These are phyloP conservation scores for Hydropsyche betteni DNA, from an alignment of 2,888 invertebrate species.

Conservation along the genomic window DNA sequence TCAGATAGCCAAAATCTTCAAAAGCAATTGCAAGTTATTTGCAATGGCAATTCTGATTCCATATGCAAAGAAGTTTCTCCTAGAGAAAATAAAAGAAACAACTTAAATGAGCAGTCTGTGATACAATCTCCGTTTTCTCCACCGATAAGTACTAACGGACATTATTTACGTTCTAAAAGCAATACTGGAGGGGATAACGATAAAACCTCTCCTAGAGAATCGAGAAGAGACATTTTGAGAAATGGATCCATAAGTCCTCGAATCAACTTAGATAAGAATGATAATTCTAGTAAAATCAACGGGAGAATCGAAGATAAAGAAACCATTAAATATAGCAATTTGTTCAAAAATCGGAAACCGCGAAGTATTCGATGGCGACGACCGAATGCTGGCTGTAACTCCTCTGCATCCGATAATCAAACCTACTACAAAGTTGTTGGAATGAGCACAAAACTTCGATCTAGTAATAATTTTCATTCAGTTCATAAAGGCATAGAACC, in stretches of 20 bases:
- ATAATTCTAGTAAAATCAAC: constrained; percentile 56
- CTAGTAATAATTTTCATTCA: constrained; percentile 64
- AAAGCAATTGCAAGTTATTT: constrained; percentile 52
- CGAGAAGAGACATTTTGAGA: neutral
- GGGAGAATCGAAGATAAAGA: constrained; percentile 42
- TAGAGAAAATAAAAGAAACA: constrained; percentile 34
- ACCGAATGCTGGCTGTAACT: constrained; percentile 51
- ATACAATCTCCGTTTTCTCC: constrained; percentile 53
- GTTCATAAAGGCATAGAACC: constrained; percentile 57
- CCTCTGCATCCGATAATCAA: constrained; percentile 57
- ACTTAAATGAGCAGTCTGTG: too few relatives aligned
- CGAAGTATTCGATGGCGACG: constrained; percentile 60
- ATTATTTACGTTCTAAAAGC: constrained; percentile 58
- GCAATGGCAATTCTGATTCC: constrained; percentile 55
- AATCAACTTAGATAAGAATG: constrained; percentile 54
- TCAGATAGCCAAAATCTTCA: constrained; percentile 52
- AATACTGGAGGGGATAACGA: constrained; percentile 36
- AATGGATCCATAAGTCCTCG: constrained; percentile 48
- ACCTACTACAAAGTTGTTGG: constrained; percentile 80
- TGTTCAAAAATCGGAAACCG: constrained; percentile 56
- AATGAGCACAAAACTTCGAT: constrained; percentile 73
- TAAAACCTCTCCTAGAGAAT: constrained; percentile 44
- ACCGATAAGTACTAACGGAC: constrained; percentile 55
- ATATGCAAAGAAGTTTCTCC: constrained; percentile 51
- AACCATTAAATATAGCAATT: constrained; percentile 53